Evolutionary conservation across 2,888 invertebrate species (phyloP).

Genomic region (Perizoma flavofasciatum): DNA sequence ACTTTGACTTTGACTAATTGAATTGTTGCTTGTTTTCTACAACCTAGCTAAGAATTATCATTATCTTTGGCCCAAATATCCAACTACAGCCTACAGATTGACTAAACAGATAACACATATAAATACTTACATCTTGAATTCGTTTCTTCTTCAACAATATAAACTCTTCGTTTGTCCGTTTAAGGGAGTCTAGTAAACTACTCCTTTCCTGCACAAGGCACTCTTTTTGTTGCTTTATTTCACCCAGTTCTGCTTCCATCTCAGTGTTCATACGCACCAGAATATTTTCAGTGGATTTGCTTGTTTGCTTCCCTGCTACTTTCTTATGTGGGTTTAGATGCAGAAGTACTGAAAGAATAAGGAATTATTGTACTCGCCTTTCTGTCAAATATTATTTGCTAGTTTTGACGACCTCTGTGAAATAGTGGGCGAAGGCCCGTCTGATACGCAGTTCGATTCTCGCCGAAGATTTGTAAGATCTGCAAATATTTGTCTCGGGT

Average conservation of each 20-base stretch:
- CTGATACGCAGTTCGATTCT: no score
- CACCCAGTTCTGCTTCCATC: constrained; percentile 71
- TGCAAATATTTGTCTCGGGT: no score
- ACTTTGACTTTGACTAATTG: no score
- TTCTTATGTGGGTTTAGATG: constrained; percentile 73
- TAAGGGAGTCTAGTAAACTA: constrained; percentile 86
- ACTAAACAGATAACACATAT: constrained; percentile 10
- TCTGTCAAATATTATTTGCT: no score
- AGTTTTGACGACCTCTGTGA: no score
- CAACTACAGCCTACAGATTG: not conserved
- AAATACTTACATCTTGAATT: constrained; percentile 89
- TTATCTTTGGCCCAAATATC: no score
- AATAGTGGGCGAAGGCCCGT: no score
- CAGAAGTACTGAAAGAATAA: constrained; percentile 58
- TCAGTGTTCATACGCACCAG: constrained; percentile 66
- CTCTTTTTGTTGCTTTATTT: constrained; percentile 76
- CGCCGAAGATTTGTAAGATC: no score
- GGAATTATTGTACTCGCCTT: no score
- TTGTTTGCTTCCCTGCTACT: constrained; percentile 50
- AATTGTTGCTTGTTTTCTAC: no score
- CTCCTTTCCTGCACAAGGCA: constrained; percentile 79
- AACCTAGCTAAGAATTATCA: no score
- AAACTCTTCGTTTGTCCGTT: constrained; percentile 89
- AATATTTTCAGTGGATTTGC: constrained; percentile 73
- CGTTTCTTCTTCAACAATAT: constrained; percentile 90